Conservation (phyloP, 2,797 vertebrate genomes). For the Pipistrellus pygmaeus region DNA sequence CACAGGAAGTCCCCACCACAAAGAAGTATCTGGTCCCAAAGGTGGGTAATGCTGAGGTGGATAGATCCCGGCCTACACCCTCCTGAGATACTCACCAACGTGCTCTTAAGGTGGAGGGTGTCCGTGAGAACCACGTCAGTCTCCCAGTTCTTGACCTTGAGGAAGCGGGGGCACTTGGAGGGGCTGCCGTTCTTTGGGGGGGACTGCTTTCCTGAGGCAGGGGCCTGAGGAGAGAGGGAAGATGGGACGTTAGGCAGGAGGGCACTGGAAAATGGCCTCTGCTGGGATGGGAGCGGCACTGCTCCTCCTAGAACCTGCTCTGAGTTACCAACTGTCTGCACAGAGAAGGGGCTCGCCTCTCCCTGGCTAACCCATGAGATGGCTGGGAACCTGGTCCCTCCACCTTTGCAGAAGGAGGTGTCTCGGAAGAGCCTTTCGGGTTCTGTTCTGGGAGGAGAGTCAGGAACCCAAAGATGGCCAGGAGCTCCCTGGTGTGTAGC, state of each 20-base stretch:
- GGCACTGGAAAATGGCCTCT: neutral
- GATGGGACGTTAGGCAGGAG: neutral
- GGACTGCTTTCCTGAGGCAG: constrained; percentile 87
- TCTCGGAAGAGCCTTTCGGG: fast-evolving
- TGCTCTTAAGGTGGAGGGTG: constrained; percentile 93
- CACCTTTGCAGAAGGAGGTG: neutral
- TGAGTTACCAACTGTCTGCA: neutral
- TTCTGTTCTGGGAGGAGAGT: neutral
- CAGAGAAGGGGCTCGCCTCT: too few species aligned
- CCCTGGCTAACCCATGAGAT: neutral
- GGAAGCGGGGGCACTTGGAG: constrained; percentile 95
- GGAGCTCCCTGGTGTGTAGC: neutral
- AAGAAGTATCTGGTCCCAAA: fast-evolving
- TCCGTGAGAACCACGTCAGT: constrained; percentile 92
- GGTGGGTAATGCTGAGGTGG: fast-evolving
- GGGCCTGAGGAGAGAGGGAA: constrained; percentile 85
- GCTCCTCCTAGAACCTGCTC: neutral
- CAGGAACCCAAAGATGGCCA: neutral
- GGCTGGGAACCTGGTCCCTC: neutral
- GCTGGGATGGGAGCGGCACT: fast-evolving
- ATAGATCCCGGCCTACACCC: fast-evolving
- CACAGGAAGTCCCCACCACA: neutral
- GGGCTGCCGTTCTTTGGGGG: constrained; percentile 95
- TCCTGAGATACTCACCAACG: constrained; percentile 88
- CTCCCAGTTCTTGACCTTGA: constrained; percentile 98